phyloP scores from a whole-genome alignment of 2,888 invertebrate species.

The Argynnis bischoffii region DNA sequence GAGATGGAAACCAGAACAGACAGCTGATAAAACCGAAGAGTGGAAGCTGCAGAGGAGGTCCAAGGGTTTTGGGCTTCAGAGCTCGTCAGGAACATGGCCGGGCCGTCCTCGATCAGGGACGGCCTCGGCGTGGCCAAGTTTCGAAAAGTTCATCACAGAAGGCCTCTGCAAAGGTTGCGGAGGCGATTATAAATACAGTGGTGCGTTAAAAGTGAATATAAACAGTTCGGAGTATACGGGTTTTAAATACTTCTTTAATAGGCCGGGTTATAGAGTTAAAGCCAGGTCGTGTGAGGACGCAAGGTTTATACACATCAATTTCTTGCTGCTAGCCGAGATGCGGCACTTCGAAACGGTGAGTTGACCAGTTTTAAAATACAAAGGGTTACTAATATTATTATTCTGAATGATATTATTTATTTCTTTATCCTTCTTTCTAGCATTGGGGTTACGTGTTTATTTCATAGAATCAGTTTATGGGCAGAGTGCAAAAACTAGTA shows the following conservation, averaged over 20 bases:
- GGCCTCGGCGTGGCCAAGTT: constrained; percentile 47
- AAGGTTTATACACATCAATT: constrained; percentile 85
- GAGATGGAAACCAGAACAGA: constrained; percentile 66
- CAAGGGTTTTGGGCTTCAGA: constrained; percentile 53
- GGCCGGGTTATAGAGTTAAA: constrained; percentile 66
- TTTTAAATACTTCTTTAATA: constrained; percentile 70
- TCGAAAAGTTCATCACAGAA: constrained; percentile 65
- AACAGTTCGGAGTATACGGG: constrained; percentile 78
- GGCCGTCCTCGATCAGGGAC: constrained; percentile 75
- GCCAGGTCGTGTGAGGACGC: constrained; percentile 83
- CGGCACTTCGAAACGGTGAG: constrained; percentile 86
- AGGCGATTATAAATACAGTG: constrained; percentile 72
- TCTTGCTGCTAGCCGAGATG: constrained; percentile 83
- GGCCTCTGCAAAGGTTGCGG: constrained; percentile 75
- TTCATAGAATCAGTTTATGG: too few relatives aligned
- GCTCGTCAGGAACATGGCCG: constrained; percentile 72
- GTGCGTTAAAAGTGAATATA: constrained; percentile 71
- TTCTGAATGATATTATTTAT: too few relatives aligned
- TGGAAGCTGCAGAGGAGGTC: constrained; percentile 75
- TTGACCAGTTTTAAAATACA: background rate
- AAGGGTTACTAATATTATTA: background rate
- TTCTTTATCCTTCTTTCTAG: too few relatives aligned
- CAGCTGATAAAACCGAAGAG: constrained; percentile 75
- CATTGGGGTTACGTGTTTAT: too few relatives aligned
- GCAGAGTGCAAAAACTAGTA: too few relatives aligned